phyloP scores from a whole-genome alignment of 2,888 invertebrate species.

The Eupelmus urozonus region DNA sequence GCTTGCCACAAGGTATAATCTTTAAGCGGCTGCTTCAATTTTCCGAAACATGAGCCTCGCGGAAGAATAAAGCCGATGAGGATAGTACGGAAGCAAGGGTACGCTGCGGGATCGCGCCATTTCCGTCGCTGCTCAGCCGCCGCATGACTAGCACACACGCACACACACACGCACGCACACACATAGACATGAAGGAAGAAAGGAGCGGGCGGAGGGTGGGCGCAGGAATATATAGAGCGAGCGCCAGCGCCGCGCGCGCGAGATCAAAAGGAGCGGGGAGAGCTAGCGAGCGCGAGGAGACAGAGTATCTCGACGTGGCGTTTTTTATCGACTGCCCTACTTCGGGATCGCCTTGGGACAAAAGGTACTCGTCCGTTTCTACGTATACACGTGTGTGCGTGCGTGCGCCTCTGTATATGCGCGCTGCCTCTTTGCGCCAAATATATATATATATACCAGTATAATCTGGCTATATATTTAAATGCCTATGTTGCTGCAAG shows the following conservation, averaged over 20 bases:
- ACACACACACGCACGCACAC: neutral
- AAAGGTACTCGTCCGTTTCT: conserved; percentile 54
- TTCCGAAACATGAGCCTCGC: too few species aligned
- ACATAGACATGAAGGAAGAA: neutral
- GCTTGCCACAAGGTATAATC: too few species aligned
- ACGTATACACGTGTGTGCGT: conserved; percentile 1
- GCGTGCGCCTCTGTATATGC: too few species aligned
- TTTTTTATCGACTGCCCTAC: conserved; percentile 60
- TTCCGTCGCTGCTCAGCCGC: neutral
- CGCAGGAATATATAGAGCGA: conserved; percentile 5
- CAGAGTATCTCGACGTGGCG: conserved; percentile 41
- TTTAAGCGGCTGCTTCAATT: too few species aligned
- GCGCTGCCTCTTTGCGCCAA: too few species aligned
- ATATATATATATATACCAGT: too few species aligned
- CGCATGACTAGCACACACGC: too few species aligned
- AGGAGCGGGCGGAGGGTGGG: neutral
- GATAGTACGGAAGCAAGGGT: neutral
- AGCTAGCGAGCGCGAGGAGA: conserved; percentile 9
- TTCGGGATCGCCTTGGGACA: conserved; percentile 58
- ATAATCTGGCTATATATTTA: too few species aligned
- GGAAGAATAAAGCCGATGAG: neutral
- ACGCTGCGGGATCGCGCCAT: neutral
- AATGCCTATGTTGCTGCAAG: too few species aligned
- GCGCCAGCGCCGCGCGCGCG: neutral
- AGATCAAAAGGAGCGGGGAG: conserved; percentile 17